These are phyloP conservation scores for Dinocampus coccinellae DNA, from an alignment of 2,888 invertebrate genomes.

Conservation along the genomic window DNA sequence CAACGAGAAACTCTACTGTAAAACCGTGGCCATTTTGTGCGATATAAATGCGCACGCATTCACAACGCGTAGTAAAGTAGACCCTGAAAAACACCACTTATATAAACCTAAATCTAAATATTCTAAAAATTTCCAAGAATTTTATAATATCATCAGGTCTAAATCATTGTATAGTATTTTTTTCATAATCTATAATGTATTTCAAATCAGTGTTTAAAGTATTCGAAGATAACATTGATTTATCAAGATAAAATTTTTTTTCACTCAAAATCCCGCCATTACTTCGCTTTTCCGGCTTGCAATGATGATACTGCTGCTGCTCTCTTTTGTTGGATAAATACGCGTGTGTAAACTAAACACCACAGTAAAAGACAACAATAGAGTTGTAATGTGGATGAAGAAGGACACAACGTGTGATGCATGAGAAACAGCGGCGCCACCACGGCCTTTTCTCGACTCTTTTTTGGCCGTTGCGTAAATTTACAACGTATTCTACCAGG, in stretches of 20 bases:
- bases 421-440: constrained; percentile 2
- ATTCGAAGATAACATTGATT: not conserved
- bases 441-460: constrained; percentile 6
- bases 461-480: constrained; percentile 31
- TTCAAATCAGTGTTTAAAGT: not conserved
- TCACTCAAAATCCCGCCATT: not conserved
- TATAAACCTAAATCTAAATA: not conserved
- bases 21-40: constrained; percentile 16
- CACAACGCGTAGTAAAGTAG: constrained; percentile 22
- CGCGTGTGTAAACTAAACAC: not conserved
- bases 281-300: not conserved
- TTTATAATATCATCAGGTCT: not conserved
- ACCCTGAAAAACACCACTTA: not conserved
- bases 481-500: constrained; percentile 13
- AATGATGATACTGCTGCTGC: not conserved
- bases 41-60: not conserved
- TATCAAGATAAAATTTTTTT: not conserved
- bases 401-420: not conserved
- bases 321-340: not conserved
- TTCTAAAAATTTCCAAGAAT: not conserved
- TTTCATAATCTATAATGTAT: not conserved
- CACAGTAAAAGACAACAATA: not conserved
- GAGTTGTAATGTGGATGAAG: not conserved
- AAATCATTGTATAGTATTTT: not conserved
- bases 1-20: no score